Evolutionary conservation across 2,113 vertebrate genomes (phyloP).

Genomic region (Urocitellus parryii): DNA sequence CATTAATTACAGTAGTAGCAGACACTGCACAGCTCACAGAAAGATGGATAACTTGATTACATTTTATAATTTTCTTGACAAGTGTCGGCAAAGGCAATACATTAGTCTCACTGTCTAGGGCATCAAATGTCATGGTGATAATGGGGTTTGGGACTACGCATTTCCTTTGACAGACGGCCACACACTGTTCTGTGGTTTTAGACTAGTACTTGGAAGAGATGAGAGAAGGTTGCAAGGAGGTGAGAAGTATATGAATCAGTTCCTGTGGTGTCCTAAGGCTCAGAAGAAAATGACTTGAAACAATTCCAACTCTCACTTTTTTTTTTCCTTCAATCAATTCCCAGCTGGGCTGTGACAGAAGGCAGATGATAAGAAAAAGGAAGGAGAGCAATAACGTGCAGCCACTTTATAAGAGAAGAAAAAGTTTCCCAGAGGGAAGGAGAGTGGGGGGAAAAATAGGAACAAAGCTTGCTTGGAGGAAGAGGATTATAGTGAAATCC

Average conservation of each 20-base stretch:
- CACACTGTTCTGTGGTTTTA: conserved; percentile 71
- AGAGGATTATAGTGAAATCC: background rate
- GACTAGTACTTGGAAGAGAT: conserved; percentile 55
- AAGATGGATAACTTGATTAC: conserved; percentile 72
- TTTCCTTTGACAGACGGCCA: conserved; percentile 71
- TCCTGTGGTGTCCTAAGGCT: conserved; percentile 68
- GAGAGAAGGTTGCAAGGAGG: conserved; percentile 71
- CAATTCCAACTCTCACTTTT: conserved; percentile 73
- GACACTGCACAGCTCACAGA: background rate
- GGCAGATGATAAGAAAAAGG: conserved; percentile 72
- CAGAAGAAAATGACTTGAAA: conserved; percentile 79
- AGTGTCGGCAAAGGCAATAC: conserved; percentile 72
- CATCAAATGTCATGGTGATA: conserved; percentile 77
- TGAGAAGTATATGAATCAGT: conserved; percentile 78
- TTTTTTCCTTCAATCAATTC: conserved; percentile 69
- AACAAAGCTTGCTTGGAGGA: background rate
- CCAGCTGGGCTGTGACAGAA: conserved; percentile 79
- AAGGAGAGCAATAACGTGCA: conserved; percentile 56
- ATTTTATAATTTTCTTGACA: conserved; percentile 75
- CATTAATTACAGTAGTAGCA: conserved; percentile 63
- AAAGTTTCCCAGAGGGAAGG: conserved; percentile 52
- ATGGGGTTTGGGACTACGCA: conserved; percentile 74
- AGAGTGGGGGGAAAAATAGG: background rate
- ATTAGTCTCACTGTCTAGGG: conserved; percentile 68
- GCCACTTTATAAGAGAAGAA: conserved; percentile 49